Evolutionary conservation across 1,140 invertebrate species (phyloP).

Genomic region (Wasmannia auropunctata): DNA sequence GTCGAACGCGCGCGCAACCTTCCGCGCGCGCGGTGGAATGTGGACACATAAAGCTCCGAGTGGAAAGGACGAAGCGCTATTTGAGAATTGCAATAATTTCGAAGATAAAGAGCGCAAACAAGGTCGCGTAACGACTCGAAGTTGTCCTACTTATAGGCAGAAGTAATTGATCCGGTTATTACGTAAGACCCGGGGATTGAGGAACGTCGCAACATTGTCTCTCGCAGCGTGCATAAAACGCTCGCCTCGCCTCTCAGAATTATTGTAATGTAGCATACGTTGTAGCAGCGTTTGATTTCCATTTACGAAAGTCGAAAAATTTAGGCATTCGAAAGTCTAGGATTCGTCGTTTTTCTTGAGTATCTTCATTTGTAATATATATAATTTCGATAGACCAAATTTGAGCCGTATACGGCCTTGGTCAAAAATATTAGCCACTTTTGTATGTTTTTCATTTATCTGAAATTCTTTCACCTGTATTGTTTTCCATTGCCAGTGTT

Average conservation of each 20-base stretch:
- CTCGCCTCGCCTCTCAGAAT: background rate
- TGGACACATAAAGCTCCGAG: background rate
- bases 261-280: background rate
- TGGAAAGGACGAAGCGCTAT: slow-evolving; percentile 12
- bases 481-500: too few relatives aligned
- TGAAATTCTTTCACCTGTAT: too few relatives aligned
- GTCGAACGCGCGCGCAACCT: too few relatives aligned
- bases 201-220: slow-evolving; percentile 43
- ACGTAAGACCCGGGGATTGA: slow-evolving; percentile 12
- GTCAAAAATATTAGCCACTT: too few relatives aligned
- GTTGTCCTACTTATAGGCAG: slow-evolving; percentile 40
- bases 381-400: background rate
- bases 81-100: slow-evolving; percentile 41
- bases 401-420: too few relatives aligned
- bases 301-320: background rate
- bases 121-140: slow-evolving; percentile 34
- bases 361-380: background rate
- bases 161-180: slow-evolving; percentile 47
- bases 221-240: slow-evolving; percentile 20
- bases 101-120: slow-evolving; percentile 49
- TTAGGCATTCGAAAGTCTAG: background rate
- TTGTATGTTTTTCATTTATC: too few relatives aligned
- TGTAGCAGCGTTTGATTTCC: background rate
- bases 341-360: background rate
- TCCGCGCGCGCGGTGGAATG: background rate